Evolutionary conservation across 2,113 vertebrate species (phyloP).

Genomic region (Nerophis ophidion): DNA sequence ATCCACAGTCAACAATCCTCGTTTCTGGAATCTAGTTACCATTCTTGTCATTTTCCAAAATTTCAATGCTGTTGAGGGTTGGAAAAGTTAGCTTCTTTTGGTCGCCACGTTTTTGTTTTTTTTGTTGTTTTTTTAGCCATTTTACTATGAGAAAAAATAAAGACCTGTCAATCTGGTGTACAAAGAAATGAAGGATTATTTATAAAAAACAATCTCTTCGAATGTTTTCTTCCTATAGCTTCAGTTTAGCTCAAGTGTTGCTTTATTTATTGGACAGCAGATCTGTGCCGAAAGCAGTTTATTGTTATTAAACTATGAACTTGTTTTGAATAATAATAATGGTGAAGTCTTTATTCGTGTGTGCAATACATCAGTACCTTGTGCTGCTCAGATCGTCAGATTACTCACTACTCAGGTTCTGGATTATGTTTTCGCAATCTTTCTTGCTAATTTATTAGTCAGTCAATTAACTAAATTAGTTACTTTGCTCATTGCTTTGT

Average conservation of each 20-base stretch:
- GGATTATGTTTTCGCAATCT: no score
- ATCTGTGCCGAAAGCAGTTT: slow-evolving; percentile 65
- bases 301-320: slow-evolving; percentile 70
- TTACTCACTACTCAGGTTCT: no score
- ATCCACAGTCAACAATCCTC: no score
- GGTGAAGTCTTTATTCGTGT: no score
- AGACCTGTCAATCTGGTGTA: slow-evolving; percentile 12
- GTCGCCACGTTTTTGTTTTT: neutral
- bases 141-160: neutral
- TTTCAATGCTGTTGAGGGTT: slow-evolving; percentile 25
- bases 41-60: no score
- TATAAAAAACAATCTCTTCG: slow-evolving; percentile 36
- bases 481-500: no score
- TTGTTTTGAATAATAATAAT: slow-evolving; percentile 47
- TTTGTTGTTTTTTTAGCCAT: neutral
- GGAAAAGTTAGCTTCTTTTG: slow-evolving; percentile 3
- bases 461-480: no score
- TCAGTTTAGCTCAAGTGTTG: slow-evolving; percentile 79
- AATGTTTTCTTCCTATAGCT: slow-evolving; percentile 46
- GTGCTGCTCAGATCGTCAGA: no score
- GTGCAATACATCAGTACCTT: no score
- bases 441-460: no score
- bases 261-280: slow-evolving; percentile 83
- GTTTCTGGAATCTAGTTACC: no score
- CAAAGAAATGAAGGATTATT: slow-evolving; percentile 55